These are phyloP conservation scores for Luehdorfia chinensis DNA, from an alignment of 1,140 invertebrate genomes.

Conservation along the genomic window DNA sequence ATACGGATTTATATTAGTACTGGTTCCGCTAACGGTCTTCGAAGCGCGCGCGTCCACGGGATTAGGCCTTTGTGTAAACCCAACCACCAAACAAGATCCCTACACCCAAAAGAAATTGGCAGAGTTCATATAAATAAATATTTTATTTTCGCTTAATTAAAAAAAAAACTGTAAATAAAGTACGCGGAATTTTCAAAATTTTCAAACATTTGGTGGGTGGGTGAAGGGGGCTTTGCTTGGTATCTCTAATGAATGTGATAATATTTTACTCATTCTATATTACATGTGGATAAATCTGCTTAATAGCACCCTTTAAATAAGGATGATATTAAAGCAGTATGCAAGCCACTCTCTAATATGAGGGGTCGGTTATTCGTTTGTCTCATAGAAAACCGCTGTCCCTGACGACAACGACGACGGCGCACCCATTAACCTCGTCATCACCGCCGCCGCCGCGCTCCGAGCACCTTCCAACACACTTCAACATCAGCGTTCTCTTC, in stretches of 20 bases:
- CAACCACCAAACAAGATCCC: constrained; percentile 77
- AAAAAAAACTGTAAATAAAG: too few relatives aligned
- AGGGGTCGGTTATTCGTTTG: constrained; percentile 43
- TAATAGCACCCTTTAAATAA: not conserved
- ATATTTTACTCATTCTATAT: constrained; percentile 21
- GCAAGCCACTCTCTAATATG: constrained; percentile 42
- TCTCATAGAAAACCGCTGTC: constrained; percentile 70
- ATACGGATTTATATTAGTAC: constrained; percentile 23
- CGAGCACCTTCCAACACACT: constrained; percentile 73
- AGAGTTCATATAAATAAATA: too few relatives aligned
- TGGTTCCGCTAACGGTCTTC: constrained; percentile 26
- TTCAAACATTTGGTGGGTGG: constrained; percentile 74
- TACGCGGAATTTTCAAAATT: constrained; percentile 40
- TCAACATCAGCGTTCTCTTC: constrained; percentile 72
- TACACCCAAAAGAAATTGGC: constrained; percentile 65
- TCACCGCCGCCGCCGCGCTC: constrained; percentile 70
- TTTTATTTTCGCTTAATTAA: too few relatives aligned
- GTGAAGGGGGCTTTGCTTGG: constrained; percentile 78
- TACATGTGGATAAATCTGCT: not conserved
- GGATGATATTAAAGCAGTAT: not conserved
- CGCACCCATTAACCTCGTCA: constrained; percentile 71
- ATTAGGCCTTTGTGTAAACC: constrained; percentile 69
- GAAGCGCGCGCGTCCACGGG: constrained; percentile 65
- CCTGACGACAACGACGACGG: constrained; percentile 76
- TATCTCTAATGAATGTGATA: constrained; percentile 57